These are phyloP conservation scores for Trichopoda pennipes DNA, from an alignment of 2,888 invertebrate genomes.

Conservation along the genomic window DNA sequence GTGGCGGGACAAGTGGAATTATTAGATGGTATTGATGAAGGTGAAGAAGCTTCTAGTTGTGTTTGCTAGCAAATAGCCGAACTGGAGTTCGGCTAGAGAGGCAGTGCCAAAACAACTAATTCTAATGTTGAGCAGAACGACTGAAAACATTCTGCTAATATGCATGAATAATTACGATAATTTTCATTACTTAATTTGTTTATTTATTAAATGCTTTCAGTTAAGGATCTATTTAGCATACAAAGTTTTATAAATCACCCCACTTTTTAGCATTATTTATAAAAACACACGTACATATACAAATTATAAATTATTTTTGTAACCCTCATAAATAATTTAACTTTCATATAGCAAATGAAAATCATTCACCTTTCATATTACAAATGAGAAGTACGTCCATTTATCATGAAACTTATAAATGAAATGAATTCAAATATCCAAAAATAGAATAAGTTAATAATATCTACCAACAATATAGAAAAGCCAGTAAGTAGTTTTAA, in stretches of 20 bases:
- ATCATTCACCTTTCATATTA: neutral
- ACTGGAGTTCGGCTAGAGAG: constrained; percentile 76
- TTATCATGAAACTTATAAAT: constrained; percentile 11
- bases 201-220: constrained; percentile 14
- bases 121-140: neutral
- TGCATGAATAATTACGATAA: constrained; percentile 13
- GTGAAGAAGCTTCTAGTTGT: constrained; percentile 74
- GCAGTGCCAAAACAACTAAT: constrained; percentile 21
- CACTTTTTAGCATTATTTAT: too few relatives aligned
- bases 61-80: constrained; percentile 80
- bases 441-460: neutral
- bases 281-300: too few relatives aligned
- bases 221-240: constrained; percentile 18
- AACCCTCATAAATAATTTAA: neutral
- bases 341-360: neutral
- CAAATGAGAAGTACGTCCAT: constrained; percentile 31
- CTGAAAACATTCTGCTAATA: neutral
- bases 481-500: constrained; percentile 10
- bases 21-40: constrained; percentile 79
- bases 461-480: constrained; percentile 5
- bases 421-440: neutral
- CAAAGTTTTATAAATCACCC: neutral
- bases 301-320: neutral
- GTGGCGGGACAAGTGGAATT: constrained; percentile 79
- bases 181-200: constrained; percentile 11